Evolutionary conservation across 1,140 invertebrate species (phyloP), one percentile per base, ranked within the genome.

Genomic region (Neodiprion virginianus): DNA sequence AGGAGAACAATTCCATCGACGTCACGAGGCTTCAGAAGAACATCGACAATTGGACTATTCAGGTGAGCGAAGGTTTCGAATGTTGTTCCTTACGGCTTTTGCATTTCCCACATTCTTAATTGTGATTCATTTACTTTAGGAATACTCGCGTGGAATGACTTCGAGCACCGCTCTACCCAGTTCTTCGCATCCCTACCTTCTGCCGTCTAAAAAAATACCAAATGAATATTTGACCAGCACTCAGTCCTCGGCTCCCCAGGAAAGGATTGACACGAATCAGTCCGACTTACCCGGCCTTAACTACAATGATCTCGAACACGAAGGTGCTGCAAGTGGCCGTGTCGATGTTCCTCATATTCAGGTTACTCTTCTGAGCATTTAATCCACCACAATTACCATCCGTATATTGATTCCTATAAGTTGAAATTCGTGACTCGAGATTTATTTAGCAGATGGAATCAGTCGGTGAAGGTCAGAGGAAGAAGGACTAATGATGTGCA

Each of bases 21-120:
- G 90, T 94, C 17, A 90, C 92, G 40, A 92, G 92, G 80, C 83
- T 95, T 69, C 94, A 95, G 82, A 94, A 95, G 79, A 95, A 94
- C 78, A 96, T 96, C 61, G 94, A 96, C 80, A 93, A 94, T 50
- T 96, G 95, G 95, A 95, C 94, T 1, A 93, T 94, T 78, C 93
- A 95, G 88, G 93, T 94, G 84, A 94, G 91, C 48, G 48, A 47
- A 10, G 67, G 66, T 71, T 71, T 49, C 11, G 61, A 48, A 69
- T 71, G 69, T 69, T 74, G 49, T 72, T 68, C 50, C 14, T 17
- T 12, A 12, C 67, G 12, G 3, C 53, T 61, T 17, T n/a, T 69
- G 28, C 65, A 75, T 21, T 21, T 69, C 21, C 67, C 17, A 66
- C 48, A 48, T 66, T 10, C 47, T 74, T 72, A 49, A 7, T 17